Base-by-base conservation (phyloP, 2,888 invertebrate genomes). In the Pasiphila rectangulata region DNA sequence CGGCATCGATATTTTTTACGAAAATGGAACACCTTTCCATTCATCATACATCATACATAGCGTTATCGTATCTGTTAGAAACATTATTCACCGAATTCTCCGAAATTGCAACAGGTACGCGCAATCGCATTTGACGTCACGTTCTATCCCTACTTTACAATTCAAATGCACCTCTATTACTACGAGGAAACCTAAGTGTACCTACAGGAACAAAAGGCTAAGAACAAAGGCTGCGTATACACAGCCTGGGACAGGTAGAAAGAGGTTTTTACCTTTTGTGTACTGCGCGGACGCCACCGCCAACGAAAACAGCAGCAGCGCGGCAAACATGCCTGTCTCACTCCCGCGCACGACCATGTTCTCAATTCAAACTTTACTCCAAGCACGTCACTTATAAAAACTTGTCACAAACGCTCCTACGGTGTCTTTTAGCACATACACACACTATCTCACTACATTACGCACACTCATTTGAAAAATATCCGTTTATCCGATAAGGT, bases 381-480 rank as follows among this genome's bases (percentile, higher is more conserved):
- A 69, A 78, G 61, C 83, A 84, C 83, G 79, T 75, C 83, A 83
- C 82, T 73, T 67, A 74, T 71, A 76, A 78, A 74, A 83, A 83
- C 84, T 83, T 79, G 81, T 84, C 83, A 82, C 83, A 70, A 67
- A 68, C 64, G 73, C 79, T 81, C 77, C 79, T 76, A 77, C 75
- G 71, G 65, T 72, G 83, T 82, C 67, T 76, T 70, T 72, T 72
- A 75, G 71, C 85, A 85, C 81, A 79, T 75, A 85, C 83, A 78
- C 79, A 83, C 87, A 85, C 84, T 80, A 81, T 80, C 84, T 83
- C 87, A 79, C 63, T 73, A 79, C 75, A 77, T 67, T 76, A 83
- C 81, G 79, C 85, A 85, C 84, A 84, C 85, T 83, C 85, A 88
- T 88, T 87, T 86, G 83, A 86, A 87, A 86, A 84, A 82, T 83